These are phyloP conservation scores for Haemorhous mexicanus DNA, from an alignment of 2,113 vertebrate genomes.

Conservation along the genomic window DNA sequence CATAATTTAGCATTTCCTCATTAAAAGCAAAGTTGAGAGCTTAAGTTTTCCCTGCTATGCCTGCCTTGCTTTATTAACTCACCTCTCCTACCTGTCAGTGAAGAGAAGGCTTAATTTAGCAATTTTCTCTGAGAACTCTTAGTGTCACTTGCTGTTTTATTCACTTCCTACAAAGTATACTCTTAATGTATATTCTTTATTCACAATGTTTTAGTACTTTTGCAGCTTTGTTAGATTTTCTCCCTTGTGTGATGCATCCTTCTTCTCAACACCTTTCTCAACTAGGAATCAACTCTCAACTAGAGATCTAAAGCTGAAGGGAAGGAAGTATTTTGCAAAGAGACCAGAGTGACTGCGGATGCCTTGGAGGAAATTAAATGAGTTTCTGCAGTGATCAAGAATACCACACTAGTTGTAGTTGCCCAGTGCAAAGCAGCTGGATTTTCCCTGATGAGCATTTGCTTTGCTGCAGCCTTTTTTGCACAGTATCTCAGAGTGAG, in stretches of 20 bases:
- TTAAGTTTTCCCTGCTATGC: background rate
- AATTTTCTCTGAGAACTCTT: background rate
- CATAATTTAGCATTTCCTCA: background rate
- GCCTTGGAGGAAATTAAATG: background rate
- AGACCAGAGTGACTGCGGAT: background rate
- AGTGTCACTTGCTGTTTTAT: background rate
- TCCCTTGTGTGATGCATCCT: background rate
- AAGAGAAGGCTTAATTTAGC: background rate
- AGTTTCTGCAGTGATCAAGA: background rate
- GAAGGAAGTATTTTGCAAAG: background rate
- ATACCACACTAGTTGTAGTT: background rate
- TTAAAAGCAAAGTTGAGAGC: background rate
- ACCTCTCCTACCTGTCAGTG: background rate
- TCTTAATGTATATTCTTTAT: background rate
- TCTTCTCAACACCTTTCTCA: background rate
- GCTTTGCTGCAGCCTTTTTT: background rate
- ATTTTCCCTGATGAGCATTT: background rate
- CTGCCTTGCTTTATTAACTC: background rate
- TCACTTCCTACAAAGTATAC: background rate
- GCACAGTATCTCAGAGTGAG: background rate
- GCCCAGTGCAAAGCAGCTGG: background rate
- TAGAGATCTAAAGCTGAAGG: background rate
- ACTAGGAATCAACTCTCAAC: background rate
- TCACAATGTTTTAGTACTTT: background rate
- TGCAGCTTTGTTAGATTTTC: background rate